A percentile compares a stretch with the other conserved stretches of the same genome.
phyloP scores from a whole-genome alignment of 2,797 vertebrate species.

The Cercopithecus diana region DNA sequence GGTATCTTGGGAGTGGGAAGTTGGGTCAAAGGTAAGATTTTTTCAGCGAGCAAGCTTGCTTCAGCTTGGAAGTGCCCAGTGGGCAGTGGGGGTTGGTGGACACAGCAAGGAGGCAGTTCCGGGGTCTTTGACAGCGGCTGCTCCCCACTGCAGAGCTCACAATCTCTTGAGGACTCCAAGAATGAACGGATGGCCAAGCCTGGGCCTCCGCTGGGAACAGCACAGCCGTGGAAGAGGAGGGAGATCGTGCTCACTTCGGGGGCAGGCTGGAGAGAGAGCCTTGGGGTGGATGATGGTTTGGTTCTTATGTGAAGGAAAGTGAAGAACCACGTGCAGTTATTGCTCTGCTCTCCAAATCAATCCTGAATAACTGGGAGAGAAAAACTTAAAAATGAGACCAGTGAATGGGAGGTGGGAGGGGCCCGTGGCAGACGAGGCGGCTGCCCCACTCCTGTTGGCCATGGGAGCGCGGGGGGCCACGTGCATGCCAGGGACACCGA shows the following conservation, averaged over 20 bases:
- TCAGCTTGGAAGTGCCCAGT: neutral
- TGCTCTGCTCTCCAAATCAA: neutral
- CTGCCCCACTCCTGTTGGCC: neutral
- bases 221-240: neutral
- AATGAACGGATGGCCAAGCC: neutral
- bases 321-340: neutral
- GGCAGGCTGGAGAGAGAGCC: neutral
- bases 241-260: neutral
- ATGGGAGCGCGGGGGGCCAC: neutral
- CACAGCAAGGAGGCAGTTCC: neutral
- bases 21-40: neutral
- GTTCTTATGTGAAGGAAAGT: neutral
- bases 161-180: neutral
- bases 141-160: neutral
- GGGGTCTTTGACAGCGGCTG: neutral
- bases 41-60: neutral
- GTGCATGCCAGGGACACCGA: neutral
- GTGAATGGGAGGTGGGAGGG: neutral
- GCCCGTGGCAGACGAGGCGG: neutral
- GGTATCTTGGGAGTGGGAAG: neutral
- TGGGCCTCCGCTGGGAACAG: neutral
- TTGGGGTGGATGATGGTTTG: too few species aligned
- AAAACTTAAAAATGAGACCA: neutral
- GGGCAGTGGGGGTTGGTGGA: neutral
- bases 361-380: neutral